Conservation (phyloP, 2,113 vertebrate species). For the Chaetorhynchus papuensis region DNA sequence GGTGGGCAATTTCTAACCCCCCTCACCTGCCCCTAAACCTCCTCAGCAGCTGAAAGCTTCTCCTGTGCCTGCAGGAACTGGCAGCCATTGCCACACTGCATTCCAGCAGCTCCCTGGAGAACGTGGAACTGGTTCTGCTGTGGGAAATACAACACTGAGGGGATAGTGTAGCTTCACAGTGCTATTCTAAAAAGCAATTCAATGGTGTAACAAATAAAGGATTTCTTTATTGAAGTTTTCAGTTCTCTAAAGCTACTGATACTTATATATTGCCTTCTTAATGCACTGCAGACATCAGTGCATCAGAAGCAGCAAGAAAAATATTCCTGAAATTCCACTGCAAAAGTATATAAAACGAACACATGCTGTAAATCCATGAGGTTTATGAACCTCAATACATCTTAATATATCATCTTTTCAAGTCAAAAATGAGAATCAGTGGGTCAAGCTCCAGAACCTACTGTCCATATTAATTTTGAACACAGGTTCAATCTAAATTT, state of each 20-base stretch:
- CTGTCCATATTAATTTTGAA: background rate
- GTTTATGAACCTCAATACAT: background rate
- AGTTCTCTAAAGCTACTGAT: background rate
- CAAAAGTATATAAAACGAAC: background rate
- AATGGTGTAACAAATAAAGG: background rate
- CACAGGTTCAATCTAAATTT: background rate
- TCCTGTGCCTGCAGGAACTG: background rate
- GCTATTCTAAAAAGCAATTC: background rate
- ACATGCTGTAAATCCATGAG: background rate
- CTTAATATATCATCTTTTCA: background rate
- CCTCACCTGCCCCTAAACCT: background rate
- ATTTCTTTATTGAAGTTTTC: background rate
- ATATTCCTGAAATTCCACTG: background rate
- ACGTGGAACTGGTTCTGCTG: background rate
- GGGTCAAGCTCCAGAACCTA: background rate
- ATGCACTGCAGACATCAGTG: background rate
- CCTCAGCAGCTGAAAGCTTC: background rate
- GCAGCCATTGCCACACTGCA: fast-evolving
- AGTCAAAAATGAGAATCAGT: background rate
- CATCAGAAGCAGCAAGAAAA: background rate
- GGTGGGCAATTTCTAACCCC: background rate
- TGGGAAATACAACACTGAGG: background rate
- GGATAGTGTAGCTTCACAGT: background rate
- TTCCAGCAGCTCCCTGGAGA: background rate
- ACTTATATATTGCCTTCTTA: background rate